phyloP scores from a whole-genome alignment of 2,113 vertebrate species.

The Neogale vison region DNA sequence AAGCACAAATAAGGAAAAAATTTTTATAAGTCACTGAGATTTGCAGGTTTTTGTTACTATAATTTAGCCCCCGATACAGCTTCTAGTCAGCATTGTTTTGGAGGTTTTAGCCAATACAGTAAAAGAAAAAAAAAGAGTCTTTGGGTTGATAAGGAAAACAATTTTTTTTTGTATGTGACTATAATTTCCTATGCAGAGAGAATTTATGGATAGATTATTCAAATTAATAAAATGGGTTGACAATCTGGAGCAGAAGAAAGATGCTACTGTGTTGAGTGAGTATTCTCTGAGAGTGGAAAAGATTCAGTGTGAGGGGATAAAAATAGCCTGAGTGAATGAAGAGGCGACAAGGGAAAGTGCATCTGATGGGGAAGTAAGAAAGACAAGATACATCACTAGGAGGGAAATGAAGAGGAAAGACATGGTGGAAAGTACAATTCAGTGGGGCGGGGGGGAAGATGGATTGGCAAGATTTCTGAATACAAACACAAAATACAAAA shows the following conservation, averaged over 20 bases:
- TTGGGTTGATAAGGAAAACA: not conserved
- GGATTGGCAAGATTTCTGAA: not conserved
- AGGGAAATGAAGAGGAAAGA: not conserved
- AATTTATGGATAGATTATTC: not conserved
- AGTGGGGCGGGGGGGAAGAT: not conserved
- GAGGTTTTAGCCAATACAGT: not conserved
- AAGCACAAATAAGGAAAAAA: not conserved
- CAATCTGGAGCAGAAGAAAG: not conserved
- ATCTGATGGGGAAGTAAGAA: not conserved
- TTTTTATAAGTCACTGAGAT: not conserved
- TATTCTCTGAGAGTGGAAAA: not conserved
- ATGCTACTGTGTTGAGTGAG: not conserved
- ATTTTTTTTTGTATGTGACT: not conserved
- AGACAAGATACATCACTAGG: not conserved
- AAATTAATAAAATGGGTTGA: not conserved
- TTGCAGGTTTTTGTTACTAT: not conserved
- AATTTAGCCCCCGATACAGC: not conserved
- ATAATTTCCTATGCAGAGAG: not conserved
- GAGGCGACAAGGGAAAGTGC: not conserved
- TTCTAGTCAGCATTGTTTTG: not conserved
- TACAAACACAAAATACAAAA: not conserved
- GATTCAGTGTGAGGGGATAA: not conserved
- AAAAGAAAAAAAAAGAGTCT: not conserved
- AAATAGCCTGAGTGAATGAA: not conserved
- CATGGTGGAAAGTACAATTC: not conserved